phyloP scores from a whole-genome alignment of 2,797 vertebrate genomes.

The Geotrypetes seraphini region DNA sequence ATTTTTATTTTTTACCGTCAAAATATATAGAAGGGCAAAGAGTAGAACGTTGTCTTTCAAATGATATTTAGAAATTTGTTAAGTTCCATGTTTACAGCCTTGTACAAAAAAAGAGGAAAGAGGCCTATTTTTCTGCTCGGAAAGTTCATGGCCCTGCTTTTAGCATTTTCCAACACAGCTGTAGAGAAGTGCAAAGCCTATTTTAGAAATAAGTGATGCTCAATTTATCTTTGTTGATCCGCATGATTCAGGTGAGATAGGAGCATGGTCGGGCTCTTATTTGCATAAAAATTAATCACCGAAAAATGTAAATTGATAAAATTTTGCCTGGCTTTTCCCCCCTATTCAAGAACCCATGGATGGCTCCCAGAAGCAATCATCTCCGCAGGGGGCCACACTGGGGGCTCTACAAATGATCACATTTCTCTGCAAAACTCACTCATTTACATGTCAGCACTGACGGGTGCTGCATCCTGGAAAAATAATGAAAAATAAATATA shows the following conservation, averaged over 20 bases:
- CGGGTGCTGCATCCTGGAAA: constrained; percentile 59
- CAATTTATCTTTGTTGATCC: constrained; percentile 80
- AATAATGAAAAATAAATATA: constrained; percentile 61
- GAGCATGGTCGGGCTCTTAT: constrained; percentile 66
- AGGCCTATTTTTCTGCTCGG: constrained; percentile 56
- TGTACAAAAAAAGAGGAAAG: constrained; percentile 44
- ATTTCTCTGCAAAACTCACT: constrained; percentile 88
- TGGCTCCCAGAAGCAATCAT: constrained; percentile 87
- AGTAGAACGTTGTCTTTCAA: constrained; percentile 37
- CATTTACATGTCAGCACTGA: constrained; percentile 97
- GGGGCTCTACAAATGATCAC: constrained; percentile 87
- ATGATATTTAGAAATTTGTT: constrained; percentile 46
- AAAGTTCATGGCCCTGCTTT: constrained; percentile 64
- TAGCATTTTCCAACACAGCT: constrained; percentile 68
- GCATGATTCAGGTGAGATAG: constrained; percentile 80
- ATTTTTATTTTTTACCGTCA: background rate
- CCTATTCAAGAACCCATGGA: constrained; percentile 61
- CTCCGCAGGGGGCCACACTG: constrained; percentile 79
- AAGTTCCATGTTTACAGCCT: constrained; percentile 46
- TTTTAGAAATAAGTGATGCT: constrained; percentile 77
- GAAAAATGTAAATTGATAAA: constrained; percentile 84
- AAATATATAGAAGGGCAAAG: constrained; percentile 28
- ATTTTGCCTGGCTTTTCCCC: constrained; percentile 69
- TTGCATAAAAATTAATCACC: constrained; percentile 87
- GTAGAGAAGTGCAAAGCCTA: constrained; percentile 73